A percentile compares a stretch with the other conserved stretches of the same genome.
These are phyloP conservation scores for Lacerta bilineata DNA, from an alignment of 2,797 vertebrate species.

Conservation along the genomic window DNA sequence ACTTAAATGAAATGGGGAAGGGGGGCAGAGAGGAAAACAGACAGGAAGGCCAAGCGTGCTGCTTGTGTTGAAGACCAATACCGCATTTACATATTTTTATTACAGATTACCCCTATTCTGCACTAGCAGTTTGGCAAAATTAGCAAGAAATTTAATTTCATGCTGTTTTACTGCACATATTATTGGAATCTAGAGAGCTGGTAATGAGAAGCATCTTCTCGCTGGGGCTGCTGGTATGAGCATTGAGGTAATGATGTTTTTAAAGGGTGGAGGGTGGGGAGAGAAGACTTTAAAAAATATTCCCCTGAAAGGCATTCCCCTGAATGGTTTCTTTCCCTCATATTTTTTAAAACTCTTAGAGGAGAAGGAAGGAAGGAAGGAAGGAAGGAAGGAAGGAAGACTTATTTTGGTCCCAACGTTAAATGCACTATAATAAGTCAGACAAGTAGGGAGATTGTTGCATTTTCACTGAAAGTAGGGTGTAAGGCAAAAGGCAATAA, in stretches of 20 bases:
- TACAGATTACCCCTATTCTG: conserved; percentile 32
- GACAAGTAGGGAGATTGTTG: not conserved
- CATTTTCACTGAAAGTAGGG: not conserved
- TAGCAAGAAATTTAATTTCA: conserved; percentile 48
- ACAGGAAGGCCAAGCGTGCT: not conserved
- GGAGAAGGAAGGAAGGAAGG: not conserved
- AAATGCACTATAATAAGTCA: not conserved
- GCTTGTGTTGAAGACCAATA: conserved; percentile 15
- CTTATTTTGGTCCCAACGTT: not conserved
- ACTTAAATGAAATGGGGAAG: not conserved
- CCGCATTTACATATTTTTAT: conserved; percentile 25
- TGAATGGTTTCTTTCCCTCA: not conserved
- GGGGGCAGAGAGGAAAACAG: not conserved
- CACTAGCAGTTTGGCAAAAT: conserved; percentile 33
- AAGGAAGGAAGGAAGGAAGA: not conserved
- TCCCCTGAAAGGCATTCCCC: conserved; percentile 2
- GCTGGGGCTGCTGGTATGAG: conserved; percentile 8
- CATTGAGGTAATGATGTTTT: conserved; percentile 17
- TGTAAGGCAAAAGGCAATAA: not conserved
- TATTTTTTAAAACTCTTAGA: not conserved
- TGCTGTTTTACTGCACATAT: conserved; percentile 24
- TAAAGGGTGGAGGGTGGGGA: not conserved
- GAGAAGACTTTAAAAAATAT: not conserved
- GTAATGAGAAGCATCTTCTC: conserved; percentile 32
- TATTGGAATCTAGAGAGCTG: conserved; percentile 38